phyloP scores from a whole-genome alignment of 2,888 invertebrate genomes.

The Ligdia adustata region DNA sequence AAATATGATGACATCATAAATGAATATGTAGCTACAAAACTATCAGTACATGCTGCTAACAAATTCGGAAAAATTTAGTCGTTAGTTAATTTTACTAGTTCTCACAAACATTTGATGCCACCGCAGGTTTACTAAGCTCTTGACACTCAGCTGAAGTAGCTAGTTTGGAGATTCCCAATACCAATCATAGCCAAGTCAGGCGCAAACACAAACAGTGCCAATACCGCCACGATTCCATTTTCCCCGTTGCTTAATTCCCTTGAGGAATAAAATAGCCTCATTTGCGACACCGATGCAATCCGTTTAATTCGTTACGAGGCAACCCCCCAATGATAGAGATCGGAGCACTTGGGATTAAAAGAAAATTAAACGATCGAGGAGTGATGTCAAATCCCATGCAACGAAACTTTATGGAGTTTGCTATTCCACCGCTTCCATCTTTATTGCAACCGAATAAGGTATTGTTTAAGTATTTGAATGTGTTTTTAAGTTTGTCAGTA shows the following conservation, averaged over 20 bases:
- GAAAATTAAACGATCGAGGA: slow-evolving; percentile 79
- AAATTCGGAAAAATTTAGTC: too few species aligned
- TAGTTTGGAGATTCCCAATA: slow-evolving; percentile 38
- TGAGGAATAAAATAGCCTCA: slow-evolving; percentile 79
- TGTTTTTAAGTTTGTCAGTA: slow-evolving; percentile 40
- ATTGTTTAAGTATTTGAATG: slow-evolving; percentile 29
- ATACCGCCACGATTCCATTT: slow-evolving; percentile 37
- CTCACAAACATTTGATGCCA: slow-evolving; percentile 12
- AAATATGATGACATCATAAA: too few species aligned
- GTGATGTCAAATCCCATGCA: slow-evolving; percentile 71
- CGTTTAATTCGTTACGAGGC: slow-evolving; percentile 79
- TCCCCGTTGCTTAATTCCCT: slow-evolving; percentile 61
- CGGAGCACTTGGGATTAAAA: slow-evolving; percentile 80
- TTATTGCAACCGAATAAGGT: slow-evolving; percentile 30
- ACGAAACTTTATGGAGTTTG: slow-evolving; percentile 41
- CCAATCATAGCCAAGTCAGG: slow-evolving; percentile 52
- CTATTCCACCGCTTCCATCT: neutral
- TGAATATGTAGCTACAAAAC: too few species aligned
- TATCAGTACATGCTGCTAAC: too few species aligned
- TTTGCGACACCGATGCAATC: slow-evolving; percentile 81
- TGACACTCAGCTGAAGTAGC: slow-evolving; percentile 18
- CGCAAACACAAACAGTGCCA: slow-evolving; percentile 61
- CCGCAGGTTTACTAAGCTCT: slow-evolving; percentile 17
- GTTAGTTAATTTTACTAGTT: too few species aligned
- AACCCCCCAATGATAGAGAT: slow-evolving; percentile 77